phyloP scores from a whole-genome alignment of 2,797 vertebrate genomes.

The Protosalanx chinensis region DNA sequence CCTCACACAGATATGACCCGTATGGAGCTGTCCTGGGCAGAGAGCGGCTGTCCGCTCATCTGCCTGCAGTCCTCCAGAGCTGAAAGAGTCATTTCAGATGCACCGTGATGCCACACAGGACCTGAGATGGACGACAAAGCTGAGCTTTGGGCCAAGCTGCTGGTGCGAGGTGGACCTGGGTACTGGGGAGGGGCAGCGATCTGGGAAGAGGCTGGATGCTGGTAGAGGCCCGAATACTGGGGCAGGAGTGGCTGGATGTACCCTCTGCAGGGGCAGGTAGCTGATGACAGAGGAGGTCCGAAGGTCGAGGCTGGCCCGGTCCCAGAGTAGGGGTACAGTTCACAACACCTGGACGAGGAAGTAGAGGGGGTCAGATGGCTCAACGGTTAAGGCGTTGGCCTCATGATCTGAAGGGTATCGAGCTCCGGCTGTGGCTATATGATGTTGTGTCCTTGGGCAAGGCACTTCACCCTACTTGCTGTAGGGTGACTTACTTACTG shows the following conservation, averaged over 20 bases:
- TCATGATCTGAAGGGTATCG: too few species aligned
- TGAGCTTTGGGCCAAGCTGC: conserved; percentile 15
- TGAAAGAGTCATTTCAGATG: conserved; percentile 18
- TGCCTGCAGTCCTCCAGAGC: conserved; percentile 22
- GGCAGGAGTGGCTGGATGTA: conserved; percentile 41
- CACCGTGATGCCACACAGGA: conserved; percentile 35
- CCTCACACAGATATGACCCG: conserved; percentile 64
- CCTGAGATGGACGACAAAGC: neutral
- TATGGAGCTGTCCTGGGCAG: conserved; percentile 48
- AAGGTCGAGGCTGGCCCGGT: conserved; percentile 21
- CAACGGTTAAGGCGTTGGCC: too few species aligned
- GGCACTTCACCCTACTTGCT: too few species aligned
- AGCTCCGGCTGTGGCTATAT: too few species aligned
- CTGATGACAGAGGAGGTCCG: neutral
- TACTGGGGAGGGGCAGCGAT: neutral
- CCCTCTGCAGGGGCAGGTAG: conserved; percentile 44
- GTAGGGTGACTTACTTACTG: too few species aligned
- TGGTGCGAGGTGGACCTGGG: conserved; percentile 3
- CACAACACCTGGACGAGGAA: conserved; percentile 57
- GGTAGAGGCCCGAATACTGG: conserved; percentile 7
- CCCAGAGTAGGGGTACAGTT: conserved; percentile 31
- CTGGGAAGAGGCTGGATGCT: neutral
- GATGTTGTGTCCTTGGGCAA: too few species aligned
- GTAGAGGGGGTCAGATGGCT: neutral
- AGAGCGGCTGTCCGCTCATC: conserved; percentile 30